These are phyloP conservation scores for Deilephila elpenor DNA, from an alignment of 2,888 invertebrate species.

Conservation along the genomic window DNA sequence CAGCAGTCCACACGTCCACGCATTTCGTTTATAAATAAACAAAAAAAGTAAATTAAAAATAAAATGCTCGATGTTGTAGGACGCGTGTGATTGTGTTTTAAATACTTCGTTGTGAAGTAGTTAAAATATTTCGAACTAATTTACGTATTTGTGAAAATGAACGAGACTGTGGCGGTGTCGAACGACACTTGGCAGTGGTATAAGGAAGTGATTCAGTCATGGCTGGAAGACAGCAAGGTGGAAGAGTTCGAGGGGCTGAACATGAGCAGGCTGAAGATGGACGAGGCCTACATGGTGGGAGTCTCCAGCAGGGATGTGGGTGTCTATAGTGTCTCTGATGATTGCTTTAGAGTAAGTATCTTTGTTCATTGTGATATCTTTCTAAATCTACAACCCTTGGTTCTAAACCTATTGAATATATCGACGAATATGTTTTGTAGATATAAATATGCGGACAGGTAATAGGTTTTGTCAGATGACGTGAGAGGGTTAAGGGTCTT, in stretches of 20 bases:
- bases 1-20: slow-evolving; percentile 26
- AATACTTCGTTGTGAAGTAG: slow-evolving; percentile 49
- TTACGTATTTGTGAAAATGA: slow-evolving; percentile 58
- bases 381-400: too few species aligned
- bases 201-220: slow-evolving; percentile 75
- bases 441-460: too few species aligned
- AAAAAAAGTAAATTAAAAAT: slow-evolving; percentile 25
- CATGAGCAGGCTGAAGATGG: slow-evolving; percentile 85
- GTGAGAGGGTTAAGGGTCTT: too few species aligned
- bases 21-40: slow-evolving; percentile 7
- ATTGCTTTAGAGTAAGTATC: slow-evolving; percentile 87
- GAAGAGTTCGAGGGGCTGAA: slow-evolving; percentile 81
- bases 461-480: too few species aligned
- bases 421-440: too few species aligned
- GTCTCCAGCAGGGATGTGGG: slow-evolving; percentile 70
- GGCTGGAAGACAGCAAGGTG: slow-evolving; percentile 85
- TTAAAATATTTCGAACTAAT: slow-evolving; percentile 43
- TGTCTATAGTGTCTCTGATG: slow-evolving; percentile 88
- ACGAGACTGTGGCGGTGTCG: slow-evolving; percentile 58
- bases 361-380: background rate
- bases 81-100: slow-evolving; percentile 39
- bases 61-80: slow-evolving; percentile 20
- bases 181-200: slow-evolving; percentile 76
- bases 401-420: too few species aligned
- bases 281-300: slow-evolving; percentile 87